A percentile compares a stretch with the other conserved stretches of the same genome.
phyloP scores from a whole-genome alignment of 2,888 invertebrate genomes.

The Anorthoa munda region DNA sequence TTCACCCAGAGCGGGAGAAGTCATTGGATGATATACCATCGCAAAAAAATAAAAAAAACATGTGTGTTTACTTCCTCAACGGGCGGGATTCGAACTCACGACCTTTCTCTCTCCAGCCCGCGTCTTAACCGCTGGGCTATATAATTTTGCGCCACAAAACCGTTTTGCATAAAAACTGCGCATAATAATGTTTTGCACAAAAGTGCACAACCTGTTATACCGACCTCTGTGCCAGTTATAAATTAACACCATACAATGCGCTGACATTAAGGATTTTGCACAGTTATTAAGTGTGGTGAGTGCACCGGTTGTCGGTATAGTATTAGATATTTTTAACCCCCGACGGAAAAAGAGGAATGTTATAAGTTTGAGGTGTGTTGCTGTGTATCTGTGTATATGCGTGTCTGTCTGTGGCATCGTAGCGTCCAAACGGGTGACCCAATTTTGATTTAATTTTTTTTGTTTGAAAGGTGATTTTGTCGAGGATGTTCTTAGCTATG shows the following conservation, averaged over 20 bases:
- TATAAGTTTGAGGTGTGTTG: no score
- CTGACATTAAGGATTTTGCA: constrained; percentile 66
- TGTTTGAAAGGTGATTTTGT: no score
- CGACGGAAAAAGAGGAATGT: no score
- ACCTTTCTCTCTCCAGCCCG: not conserved
- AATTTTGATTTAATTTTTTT: no score
- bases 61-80: not conserved
- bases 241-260: constrained; percentile 68
- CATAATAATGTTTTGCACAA: constrained; percentile 33
- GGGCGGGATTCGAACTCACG: not conserved
- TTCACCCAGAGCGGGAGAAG: no score
- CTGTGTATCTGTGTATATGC: no score
- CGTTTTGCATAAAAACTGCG: constrained; percentile 33
- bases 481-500: no score
- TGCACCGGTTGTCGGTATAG: constrained; percentile 25
- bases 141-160: constrained; percentile 35
- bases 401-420: no score
- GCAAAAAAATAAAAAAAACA: no score
- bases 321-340: not conserved
- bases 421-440: no score
- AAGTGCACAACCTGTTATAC: constrained; percentile 37
- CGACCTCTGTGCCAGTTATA: constrained; percentile 59
- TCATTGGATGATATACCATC: no score
- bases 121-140: constrained; percentile 2
- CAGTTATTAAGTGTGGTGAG: constrained; percentile 64